Evolutionary conservation across 2,797 vertebrate species (phyloP).

Genomic region (Acrossocheilus wenchowensis): DNA sequence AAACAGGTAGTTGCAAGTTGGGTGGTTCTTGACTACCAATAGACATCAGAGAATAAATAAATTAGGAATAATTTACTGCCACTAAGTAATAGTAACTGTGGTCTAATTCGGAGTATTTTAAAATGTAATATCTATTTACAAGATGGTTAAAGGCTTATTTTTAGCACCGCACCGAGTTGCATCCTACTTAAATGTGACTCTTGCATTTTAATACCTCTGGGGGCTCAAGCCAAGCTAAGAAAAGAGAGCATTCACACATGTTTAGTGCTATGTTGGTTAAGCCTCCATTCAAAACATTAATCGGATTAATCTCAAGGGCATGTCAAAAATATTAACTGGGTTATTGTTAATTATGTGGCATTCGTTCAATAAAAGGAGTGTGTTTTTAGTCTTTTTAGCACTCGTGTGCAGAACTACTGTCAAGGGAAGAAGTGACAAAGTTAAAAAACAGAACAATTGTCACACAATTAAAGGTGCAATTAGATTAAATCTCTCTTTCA

Average conservation of each 20-base stretch:
- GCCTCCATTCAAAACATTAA: not conserved
- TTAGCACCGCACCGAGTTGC: slow-evolving; percentile 9
- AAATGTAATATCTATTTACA: not conserved
- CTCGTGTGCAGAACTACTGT: not conserved
- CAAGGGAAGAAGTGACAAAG: not conserved
- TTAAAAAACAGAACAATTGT: not conserved
- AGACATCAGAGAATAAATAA: no score
- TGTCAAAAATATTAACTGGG: not conserved
- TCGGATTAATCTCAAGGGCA: not conserved
- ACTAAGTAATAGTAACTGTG: not conserved
- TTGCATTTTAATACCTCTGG: not conserved
- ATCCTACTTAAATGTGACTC: not conserved
- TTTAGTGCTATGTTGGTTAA: not conserved
- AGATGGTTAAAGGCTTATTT: slow-evolving; percentile 7
- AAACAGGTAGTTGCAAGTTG: no score
- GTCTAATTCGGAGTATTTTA: not conserved
- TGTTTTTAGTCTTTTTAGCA: not conserved
- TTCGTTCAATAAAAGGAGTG: not conserved
- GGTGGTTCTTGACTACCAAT: no score
- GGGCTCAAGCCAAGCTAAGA: not conserved
- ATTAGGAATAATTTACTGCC: no score
- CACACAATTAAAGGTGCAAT: not conserved
- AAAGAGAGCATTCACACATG: not conserved
- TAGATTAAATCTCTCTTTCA: not conserved
- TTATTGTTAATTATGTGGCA: not conserved